Evolutionary conservation across 1,140 invertebrate species (phyloP).

Genomic region (Drosophila pandora): DNA sequence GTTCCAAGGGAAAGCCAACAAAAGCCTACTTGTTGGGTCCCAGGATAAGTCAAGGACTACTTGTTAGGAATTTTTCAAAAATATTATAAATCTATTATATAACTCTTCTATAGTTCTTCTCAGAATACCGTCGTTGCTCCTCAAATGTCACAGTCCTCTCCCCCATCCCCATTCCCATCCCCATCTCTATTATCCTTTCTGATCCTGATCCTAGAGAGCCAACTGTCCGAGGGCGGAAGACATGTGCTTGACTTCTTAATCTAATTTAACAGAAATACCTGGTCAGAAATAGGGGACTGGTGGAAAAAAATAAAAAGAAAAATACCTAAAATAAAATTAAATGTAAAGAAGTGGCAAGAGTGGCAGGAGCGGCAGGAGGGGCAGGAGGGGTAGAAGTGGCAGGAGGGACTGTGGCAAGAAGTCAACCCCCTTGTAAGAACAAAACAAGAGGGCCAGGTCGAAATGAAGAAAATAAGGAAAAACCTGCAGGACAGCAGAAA

Average conservation of each 20-base stretch:
- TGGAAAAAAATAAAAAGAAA: conserved; percentile 3
- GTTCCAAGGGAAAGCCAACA: no score
- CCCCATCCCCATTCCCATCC: background rate
- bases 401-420: conserved; percentile 8
- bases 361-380: conserved; percentile 5
- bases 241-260: conserved; percentile 79
- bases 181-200: background rate
- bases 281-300: conserved; percentile 14
- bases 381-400: conserved; percentile 3
- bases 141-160: background rate
- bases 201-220: background rate
- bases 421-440: conserved; percentile 34
- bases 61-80: no score
- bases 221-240: conserved; percentile 31
- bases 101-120: no score
- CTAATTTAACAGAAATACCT: conserved; percentile 63
- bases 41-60: no score
- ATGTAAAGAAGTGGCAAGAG: conserved; percentile 14
- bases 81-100: no score
- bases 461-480: conserved; percentile 59
- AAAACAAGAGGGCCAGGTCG: conserved; percentile 28
- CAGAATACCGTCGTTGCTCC: no score
- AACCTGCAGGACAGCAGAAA: conserved; percentile 66
- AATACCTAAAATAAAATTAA: conserved; percentile 30
- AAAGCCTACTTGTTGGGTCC: no score